Evolutionary conservation across 1,140 invertebrate genomes (phyloP).

Genomic region (Dendrolimus kikuchii): DNA sequence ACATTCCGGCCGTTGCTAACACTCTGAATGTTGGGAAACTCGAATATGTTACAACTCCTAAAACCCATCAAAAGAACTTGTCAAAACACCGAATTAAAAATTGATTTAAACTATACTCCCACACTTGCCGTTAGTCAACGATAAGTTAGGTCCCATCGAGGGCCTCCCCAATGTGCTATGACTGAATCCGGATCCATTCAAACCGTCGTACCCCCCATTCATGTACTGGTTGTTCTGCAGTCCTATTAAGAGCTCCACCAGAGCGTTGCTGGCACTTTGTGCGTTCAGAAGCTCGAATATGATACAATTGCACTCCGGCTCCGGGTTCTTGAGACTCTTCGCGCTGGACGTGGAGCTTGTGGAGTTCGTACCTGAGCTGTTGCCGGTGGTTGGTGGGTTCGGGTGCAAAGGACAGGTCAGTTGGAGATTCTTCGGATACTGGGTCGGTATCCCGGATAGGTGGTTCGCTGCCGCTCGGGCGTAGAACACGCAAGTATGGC

Average conservation of each 20-base stretch:
- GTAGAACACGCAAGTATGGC: slow-evolving; percentile 66
- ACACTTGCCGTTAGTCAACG: slow-evolving; percentile 57
- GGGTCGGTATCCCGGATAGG: slow-evolving; percentile 55
- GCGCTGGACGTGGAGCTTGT: slow-evolving; percentile 48
- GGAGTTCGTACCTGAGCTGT: slow-evolving; percentile 41
- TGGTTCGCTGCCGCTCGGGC: slow-evolving; percentile 64
- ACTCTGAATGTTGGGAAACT: too few relatives aligned
- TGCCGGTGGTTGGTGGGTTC: slow-evolving; percentile 29
- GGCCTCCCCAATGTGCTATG: slow-evolving; percentile 36
- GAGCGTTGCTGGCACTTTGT: slow-evolving; percentile 56
- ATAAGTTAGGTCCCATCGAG: slow-evolving; percentile 36
- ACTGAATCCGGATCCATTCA: slow-evolving; percentile 18
- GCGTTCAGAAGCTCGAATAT: slow-evolving; percentile 62
- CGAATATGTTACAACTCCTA: not conserved
- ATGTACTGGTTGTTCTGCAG: slow-evolving; percentile 63
- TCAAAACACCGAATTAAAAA: not conserved
- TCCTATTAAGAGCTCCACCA: slow-evolving; percentile 59
- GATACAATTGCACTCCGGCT: slow-evolving; percentile 62
- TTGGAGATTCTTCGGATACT: slow-evolving; percentile 56
- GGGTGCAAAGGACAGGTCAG: slow-evolving; percentile 60
- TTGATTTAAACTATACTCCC: slow-evolving; percentile 50
- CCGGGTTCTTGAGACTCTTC: slow-evolving; percentile 45
- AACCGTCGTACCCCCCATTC: slow-evolving; percentile 36
- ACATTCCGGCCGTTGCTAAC: too few relatives aligned
- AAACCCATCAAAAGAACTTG: not conserved